phyloP scores from a whole-genome alignment of 2,888 invertebrate genomes.

The Limenitis camilla region DNA sequence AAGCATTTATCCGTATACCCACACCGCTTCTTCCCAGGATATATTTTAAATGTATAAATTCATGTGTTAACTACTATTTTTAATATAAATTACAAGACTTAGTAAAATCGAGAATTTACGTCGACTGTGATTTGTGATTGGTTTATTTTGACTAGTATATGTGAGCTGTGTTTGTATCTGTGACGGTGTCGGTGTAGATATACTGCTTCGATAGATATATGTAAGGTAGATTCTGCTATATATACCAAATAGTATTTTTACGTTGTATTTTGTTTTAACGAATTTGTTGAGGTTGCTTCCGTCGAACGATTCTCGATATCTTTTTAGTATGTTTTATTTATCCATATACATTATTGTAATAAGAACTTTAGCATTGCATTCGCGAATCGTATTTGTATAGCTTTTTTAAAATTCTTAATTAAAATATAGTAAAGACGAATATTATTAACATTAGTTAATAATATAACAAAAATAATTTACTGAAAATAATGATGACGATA shows the following conservation, averaged over 20 bases:
- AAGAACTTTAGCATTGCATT: too few species aligned
- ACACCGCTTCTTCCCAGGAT: conserved; percentile 37
- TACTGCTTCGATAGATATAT: conserved; percentile 67
- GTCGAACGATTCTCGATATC: conserved; percentile 23
- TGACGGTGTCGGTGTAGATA: conserved; percentile 63
- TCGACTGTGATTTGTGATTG: conserved; percentile 74
- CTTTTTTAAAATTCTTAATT: too few species aligned
- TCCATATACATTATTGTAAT: too few species aligned
- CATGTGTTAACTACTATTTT: conserved; percentile 60
- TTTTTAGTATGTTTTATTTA: not conserved
- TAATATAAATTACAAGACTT: conserved; percentile 62
- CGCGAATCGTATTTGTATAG: too few species aligned
- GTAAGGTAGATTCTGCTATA: conserved; percentile 72
- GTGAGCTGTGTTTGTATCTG: conserved; percentile 46
- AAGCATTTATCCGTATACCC: conserved; percentile 58
- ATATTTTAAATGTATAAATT: conserved; percentile 49
- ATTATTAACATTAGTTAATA: too few species aligned
- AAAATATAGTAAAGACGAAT: too few species aligned
- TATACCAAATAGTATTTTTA: conserved; percentile 75
- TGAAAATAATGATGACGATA: too few species aligned
- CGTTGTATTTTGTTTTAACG: conserved; percentile 68
- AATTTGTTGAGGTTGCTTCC: conserved; percentile 51
- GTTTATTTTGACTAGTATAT: conserved; percentile 70
- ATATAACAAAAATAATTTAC: too few species aligned
- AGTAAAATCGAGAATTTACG: conserved; percentile 73